A percentile compares a stretch with the other conserved stretches of the same genome.
Conservation (phyloP, 2,888 invertebrate genomes). For the Drosophila emarginata region DNA sequence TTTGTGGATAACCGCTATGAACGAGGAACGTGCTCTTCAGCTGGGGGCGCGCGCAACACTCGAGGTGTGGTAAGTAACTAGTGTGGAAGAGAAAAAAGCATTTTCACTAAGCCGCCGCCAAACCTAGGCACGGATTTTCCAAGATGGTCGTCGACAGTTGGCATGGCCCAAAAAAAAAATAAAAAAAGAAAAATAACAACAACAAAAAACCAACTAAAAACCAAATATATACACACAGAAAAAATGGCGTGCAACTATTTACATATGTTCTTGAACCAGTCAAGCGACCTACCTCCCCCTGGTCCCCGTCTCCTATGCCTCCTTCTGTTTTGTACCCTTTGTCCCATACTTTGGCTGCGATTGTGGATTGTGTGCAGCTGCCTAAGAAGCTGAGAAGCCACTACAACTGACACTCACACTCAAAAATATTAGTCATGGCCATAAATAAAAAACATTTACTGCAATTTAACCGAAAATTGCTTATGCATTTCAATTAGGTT, state of each 20-base stretch:
- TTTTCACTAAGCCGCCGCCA: conserved; percentile 41
- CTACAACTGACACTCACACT: conserved; percentile 33
- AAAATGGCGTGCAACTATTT: conserved; percentile 71
- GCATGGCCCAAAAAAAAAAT: conserved; percentile 2
- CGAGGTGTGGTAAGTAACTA: conserved; percentile 62
- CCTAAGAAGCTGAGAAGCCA: conserved; percentile 24
- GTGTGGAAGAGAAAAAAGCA: conserved; percentile 38
- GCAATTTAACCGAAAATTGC: conserved; percentile 22
- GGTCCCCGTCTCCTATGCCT: neutral
- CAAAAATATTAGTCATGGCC: conserved; percentile 38
- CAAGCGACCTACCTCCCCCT: conserved; percentile 14
- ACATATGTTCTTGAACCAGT: conserved; percentile 69
- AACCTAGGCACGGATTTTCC: conserved; percentile 49
- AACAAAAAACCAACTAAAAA: conserved; percentile 27
- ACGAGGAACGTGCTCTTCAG: conserved; percentile 33
- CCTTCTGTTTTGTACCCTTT: conserved; percentile 21
- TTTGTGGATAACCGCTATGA: conserved; percentile 35
- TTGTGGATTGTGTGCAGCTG: conserved; percentile 22
- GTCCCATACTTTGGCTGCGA: conserved; percentile 26
- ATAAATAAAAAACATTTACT: conserved; percentile 37
- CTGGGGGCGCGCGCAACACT: conserved; percentile 53
- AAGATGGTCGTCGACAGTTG: conserved; percentile 45
- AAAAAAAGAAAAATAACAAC: neutral
- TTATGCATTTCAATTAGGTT: conserved; percentile 41
- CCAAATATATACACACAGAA: conserved; percentile 11